Conservation (phyloP, 2,797 vertebrate species). For the Parauchenoglanis punctatus region DNA sequence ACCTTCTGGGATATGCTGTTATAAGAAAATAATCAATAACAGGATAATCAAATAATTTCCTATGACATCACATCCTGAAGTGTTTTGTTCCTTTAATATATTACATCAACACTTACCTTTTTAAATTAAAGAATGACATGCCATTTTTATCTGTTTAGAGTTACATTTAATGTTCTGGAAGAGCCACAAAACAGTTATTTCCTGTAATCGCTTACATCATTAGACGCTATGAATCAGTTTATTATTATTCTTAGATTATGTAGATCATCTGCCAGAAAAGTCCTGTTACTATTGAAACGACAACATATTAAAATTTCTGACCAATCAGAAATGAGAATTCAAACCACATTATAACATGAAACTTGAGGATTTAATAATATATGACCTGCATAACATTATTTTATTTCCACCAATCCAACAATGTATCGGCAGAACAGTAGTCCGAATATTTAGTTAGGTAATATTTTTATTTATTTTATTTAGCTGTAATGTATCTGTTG, state of each 20-base stretch:
- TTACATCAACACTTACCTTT: too few relatives aligned
- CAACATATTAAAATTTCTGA: background rate
- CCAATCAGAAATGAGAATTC: background rate
- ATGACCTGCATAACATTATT: background rate
- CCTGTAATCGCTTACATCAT: background rate
- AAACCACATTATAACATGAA: background rate
- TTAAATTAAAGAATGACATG: too few relatives aligned
- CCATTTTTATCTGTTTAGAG: too few relatives aligned
- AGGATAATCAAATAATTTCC: background rate
- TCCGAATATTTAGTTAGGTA: background rate
- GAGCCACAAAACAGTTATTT: background rate
- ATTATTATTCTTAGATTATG: background rate
- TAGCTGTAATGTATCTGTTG: background rate
- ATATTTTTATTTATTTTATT: background rate
- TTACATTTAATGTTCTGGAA: background rate
- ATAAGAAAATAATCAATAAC: background rate
- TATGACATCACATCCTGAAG: background rate
- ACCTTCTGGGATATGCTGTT: background rate
- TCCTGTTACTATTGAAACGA: background rate
- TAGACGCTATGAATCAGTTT: background rate
- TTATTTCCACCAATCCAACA: background rate
- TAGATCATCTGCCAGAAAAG: background rate
- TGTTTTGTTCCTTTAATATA: too few relatives aligned
- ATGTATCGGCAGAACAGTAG: background rate
- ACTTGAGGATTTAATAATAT: background rate